phyloP scores from a whole-genome alignment of 64 coral and sea anemone species.

The Trachythela sp. region DNA sequence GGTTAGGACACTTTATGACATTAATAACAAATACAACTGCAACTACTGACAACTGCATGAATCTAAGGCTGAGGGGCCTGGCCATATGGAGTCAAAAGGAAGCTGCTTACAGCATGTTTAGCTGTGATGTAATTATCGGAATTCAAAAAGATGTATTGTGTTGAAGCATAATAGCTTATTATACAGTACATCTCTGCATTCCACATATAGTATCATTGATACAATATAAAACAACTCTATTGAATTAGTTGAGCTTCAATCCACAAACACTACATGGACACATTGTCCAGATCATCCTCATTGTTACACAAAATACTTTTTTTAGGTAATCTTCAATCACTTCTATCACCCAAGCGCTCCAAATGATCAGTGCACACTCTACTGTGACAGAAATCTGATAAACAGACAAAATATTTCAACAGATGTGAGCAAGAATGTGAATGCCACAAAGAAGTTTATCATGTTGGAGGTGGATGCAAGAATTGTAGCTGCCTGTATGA shows the following conservation, averaged over 20 bases:
- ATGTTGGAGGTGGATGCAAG: constrained; percentile 8
- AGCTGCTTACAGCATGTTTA: neutral
- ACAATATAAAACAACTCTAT: neutral
- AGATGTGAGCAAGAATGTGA: neutral
- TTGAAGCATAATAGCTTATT: neutral
- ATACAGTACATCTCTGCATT: neutral
- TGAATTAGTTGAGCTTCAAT: neutral
- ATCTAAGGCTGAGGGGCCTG: no score
- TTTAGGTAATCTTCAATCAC: constrained; percentile 1
- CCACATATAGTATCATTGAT: neutral
- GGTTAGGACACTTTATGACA: neutral
- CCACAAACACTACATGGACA: neutral
- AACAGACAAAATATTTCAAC: constrained; percentile 20
- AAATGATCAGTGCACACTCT: constrained; percentile 5
- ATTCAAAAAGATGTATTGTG: neutral
- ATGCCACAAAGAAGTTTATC: neutral
- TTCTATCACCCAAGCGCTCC: constrained; percentile 9
- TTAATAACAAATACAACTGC: neutral
- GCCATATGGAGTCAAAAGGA: neutral
- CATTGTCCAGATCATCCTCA: neutral
- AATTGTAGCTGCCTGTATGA: constrained; percentile 23
- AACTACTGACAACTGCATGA: neutral
- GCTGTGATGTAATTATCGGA: neutral
- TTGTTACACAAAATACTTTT: no score
- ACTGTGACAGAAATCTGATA: neutral